Evolutionary conservation across 30 jellyfish, hydroid and myxozoan genomes (phyloP), one percentile per base, ranked within the genome.

Genomic region (Pelagia noctiluca): DNA sequence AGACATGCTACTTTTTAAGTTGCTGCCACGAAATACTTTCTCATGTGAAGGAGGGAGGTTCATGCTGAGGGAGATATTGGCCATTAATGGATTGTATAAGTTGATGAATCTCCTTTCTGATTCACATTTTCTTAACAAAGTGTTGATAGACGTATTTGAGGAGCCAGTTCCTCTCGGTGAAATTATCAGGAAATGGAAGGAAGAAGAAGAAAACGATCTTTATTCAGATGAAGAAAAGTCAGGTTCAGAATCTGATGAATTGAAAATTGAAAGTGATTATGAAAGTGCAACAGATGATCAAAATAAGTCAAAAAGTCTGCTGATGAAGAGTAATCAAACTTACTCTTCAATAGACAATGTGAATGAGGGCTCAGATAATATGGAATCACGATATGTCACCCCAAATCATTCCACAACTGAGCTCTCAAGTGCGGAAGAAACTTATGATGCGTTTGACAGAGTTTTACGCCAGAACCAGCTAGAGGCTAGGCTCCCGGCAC

Each of bases 41-140:
- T 82, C 96, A 18, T 93, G 99, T 63, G 96, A 87, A 78, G 91
- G 99, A 2, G 99, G 99, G 4, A 80, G 99, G 47, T 93, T 93
- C 33, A 81, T 93, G 94, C 63, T 93, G 70, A 75, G 99, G 23
- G 99, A 93, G 73, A 80, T 93, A 35, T 78, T 93, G 31, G 97
- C 99, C 0, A 88, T 93, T 4, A 97, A 93, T 67, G 89, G 91
- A 19, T 32, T 93, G 53, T 79, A 83, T 34, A 76, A 79, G 42
- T 63, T 93, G 61, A 84, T 93, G 22, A 86, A 93, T 69, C 68
- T 78, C 3, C 63, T 93, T 52, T 88, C 97, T 1, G 96, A 88
- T 46, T 80, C 97, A 24, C 88, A 83, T 57, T 88, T 93, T 68
- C 84, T 93, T 0, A 93, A 93, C 69, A 62, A 93, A 53, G 96